Evolutionary conservation across 2,888 invertebrate genomes (phyloP).

Genomic region (Mantis religiosa): DNA sequence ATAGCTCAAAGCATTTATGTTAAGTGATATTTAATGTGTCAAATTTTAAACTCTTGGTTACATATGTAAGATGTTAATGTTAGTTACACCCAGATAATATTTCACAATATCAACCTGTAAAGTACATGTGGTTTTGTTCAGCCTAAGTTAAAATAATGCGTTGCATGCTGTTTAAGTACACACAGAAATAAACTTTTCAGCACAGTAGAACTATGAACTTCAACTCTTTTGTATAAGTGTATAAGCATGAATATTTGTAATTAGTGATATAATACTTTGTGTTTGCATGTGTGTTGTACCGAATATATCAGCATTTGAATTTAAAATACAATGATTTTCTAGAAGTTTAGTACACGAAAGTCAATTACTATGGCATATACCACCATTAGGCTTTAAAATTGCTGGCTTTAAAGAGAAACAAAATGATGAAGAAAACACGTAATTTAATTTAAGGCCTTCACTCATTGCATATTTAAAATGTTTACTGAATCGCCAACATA

Average conservation of each 20-base stretch:
- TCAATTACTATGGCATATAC: background rate
- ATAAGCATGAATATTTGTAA: background rate
- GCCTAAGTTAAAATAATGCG: background rate
- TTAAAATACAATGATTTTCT: background rate
- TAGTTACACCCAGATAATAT: too few species aligned
- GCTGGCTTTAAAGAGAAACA: background rate
- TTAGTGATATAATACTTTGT: background rate
- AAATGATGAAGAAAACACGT: too few species aligned
- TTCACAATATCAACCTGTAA: too few species aligned
- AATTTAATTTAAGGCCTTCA: too few species aligned
- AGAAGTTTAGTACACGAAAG: background rate
- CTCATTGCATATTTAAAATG: too few species aligned
- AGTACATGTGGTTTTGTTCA: too few species aligned
- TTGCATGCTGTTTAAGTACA: background rate
- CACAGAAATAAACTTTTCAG: background rate
- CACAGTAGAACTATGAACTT: background rate
- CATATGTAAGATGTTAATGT: too few species aligned
- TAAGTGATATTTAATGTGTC: too few species aligned
- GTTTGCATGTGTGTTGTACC: constrained; percentile 28
- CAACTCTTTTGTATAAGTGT: background rate
- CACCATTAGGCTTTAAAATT: background rate
- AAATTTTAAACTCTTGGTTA: too few species aligned
- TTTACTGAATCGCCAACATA: too few species aligned
- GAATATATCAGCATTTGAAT: constrained; percentile 22
- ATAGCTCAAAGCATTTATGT: too few species aligned